Evolutionary conservation across 2,888 invertebrate genomes (phyloP).

Genomic region (Pyrocoelia pectoralis): DNA sequence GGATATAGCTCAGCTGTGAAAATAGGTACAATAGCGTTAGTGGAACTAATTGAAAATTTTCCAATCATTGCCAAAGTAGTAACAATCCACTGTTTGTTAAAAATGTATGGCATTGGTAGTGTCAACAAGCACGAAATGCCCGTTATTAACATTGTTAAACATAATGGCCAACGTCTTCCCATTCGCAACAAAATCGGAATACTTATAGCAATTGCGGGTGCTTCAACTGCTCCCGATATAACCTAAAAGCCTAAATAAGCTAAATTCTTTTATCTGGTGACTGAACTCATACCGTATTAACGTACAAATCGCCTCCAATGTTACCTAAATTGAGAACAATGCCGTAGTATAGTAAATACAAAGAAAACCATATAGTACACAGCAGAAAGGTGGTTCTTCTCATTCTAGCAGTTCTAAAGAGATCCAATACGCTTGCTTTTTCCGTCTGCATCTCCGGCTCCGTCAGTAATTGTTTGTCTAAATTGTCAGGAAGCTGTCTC

Average conservation of each 20-base stretch:
- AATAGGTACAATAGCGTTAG: slow-evolving; percentile 81
- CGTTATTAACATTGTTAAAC: slow-evolving; percentile 71
- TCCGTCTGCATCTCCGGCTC: slow-evolving; percentile 58
- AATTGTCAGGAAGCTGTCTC: slow-evolving; percentile 69
- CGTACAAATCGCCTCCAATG: slow-evolving; percentile 77
- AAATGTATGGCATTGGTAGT: slow-evolving; percentile 63
- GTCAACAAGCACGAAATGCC: slow-evolving; percentile 73
- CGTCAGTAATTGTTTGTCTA: slow-evolving; percentile 72
- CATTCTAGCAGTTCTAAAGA: slow-evolving; percentile 71
- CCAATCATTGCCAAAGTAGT: slow-evolving; percentile 81
- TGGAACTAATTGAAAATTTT: slow-evolving; percentile 80
- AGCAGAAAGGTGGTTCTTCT: slow-evolving; percentile 74
- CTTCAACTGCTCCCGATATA: slow-evolving; percentile 77
- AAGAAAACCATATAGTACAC: slow-evolving; percentile 78
- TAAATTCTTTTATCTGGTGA: slow-evolving; percentile 61
- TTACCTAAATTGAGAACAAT: slow-evolving; percentile 77
- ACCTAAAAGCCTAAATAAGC: slow-evolving; percentile 53
- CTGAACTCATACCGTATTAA: slow-evolving; percentile 69
- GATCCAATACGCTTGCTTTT: slow-evolving; percentile 66
- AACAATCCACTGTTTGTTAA: slow-evolving; percentile 71
- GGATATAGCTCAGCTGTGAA: slow-evolving; percentile 83
- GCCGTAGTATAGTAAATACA: slow-evolving; percentile 82
- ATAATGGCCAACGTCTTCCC: slow-evolving; percentile 76
- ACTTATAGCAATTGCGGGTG: slow-evolving; percentile 79
- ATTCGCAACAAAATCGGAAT: slow-evolving; percentile 78